Base-by-base conservation (phyloP, 2,888 invertebrate genomes). In the Drosophila rellima region DNA sequence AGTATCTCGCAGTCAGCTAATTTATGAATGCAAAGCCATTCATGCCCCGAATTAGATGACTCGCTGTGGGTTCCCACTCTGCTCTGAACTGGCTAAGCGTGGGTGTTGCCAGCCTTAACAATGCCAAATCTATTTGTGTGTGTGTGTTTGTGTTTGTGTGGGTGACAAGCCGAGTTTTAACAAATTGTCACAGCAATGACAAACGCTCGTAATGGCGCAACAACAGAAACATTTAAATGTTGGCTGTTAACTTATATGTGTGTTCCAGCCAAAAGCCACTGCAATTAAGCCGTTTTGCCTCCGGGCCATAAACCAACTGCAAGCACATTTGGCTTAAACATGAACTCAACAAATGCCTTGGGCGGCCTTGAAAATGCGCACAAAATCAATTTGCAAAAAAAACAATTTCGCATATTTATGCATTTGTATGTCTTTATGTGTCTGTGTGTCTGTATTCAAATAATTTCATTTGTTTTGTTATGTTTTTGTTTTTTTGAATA, bases 1-100 rank as follows among this genome's bases (percentile, higher is more conserved):
- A 68, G 83, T 72, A 74, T 70, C 57, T 70, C 33, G 55, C 44
- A 55, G 55, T 35, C 67, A 65, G 73, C 72, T 80, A 86, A 87
- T 86, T 87, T 88, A 87, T 87, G 80, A 88, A 87, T 82, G 86
- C 88, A 82, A 83, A 74, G 72, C 64, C 85, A 87, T 88, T 86
- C 85, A 85, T 76, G 72, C 73, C 78, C 69, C 75, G 79, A 87
- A 85, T 82, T 86, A 87, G 83, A 85, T 86, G 80, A 82, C 75
- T 70, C 69, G 65, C 67, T 67, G 57, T 74, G 59, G 29, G 56
- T 47, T 63, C 61, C 66, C 40, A 54, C 17, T 23, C 20, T 18
- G 20, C 13, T 33, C 13, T 33, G n/a, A n/a, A n/a, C n/a, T n/a
- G 20, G 37, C 35, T 37, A 23, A 33, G 73, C 51, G 84, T 86